Conservation (phyloP, 2,113 vertebrate genomes). For the Peromyscus polionotus region DNA sequence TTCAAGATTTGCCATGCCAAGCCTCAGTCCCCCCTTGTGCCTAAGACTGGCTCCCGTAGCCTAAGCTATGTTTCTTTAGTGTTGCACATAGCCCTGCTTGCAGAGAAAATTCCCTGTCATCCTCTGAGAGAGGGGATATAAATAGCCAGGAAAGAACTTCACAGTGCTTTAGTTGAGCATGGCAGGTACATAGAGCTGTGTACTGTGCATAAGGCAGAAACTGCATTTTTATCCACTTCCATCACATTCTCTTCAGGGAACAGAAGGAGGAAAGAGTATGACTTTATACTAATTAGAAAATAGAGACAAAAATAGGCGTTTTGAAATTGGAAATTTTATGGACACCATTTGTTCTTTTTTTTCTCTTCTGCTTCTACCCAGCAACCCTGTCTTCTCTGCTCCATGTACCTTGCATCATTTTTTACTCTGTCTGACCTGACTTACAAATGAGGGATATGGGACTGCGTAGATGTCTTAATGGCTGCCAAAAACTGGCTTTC, state of each 20-base stretch:
- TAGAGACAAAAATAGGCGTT: conserved; percentile 50
- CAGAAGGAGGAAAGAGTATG: conserved; percentile 61
- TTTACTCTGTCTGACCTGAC: conserved; percentile 36
- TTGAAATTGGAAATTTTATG: conserved; percentile 10
- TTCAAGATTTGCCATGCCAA: background rate
- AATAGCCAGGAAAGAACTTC: conserved; percentile 1
- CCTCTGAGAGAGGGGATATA: background rate
- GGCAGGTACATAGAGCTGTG: conserved; percentile 36
- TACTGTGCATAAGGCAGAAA: conserved; percentile 38
- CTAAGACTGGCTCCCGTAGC: background rate
- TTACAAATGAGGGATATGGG: background rate
- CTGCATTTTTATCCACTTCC: conserved; percentile 59
- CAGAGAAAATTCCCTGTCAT: background rate
- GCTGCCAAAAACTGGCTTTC: background rate
- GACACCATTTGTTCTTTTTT: background rate
- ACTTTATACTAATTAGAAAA: conserved; percentile 71
- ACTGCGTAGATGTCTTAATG: conserved; percentile 46
- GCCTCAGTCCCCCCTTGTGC: background rate
- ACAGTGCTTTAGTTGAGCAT: conserved; percentile 32
- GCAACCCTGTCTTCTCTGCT: background rate
- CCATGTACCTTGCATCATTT: background rate
- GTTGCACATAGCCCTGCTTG: background rate
- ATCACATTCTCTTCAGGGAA: conserved; percentile 47
- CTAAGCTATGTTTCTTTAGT: background rate
- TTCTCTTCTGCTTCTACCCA: background rate